Evolutionary conservation across 2,113 vertebrate genomes (phyloP).

Genomic region (Chrysochloris asiatica): DNA sequence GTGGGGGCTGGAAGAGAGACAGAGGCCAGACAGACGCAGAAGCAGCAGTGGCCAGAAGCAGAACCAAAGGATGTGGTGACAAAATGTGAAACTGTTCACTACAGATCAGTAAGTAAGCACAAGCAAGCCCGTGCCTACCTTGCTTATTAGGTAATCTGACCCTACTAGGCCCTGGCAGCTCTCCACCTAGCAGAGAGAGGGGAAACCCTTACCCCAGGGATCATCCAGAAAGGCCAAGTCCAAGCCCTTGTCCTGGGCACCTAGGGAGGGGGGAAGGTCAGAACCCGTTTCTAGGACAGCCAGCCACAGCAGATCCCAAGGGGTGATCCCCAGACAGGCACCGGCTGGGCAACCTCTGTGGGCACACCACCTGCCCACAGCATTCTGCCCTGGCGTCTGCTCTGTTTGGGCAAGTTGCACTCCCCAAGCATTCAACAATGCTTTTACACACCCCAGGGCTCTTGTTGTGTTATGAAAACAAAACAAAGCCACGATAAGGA

Average conservation of each 20-base stretch:
- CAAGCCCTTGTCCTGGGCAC: not conserved
- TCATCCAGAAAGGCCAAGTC: not conserved
- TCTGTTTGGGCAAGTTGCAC: slow-evolving; percentile 77
- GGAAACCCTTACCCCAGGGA: not conserved
- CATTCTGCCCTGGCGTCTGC: slow-evolving; percentile 57
- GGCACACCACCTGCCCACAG: slow-evolving; percentile 71
- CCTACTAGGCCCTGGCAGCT: not conserved
- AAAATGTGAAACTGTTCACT: not conserved
- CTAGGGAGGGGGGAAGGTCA: not conserved
- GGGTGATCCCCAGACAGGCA: slow-evolving; percentile 27
- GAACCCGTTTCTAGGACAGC: not conserved
- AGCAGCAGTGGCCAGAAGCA: no score
- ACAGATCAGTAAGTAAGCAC: not conserved
- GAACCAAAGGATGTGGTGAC: no score
- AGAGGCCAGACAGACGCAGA: no score
- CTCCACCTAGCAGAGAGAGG: not conserved
- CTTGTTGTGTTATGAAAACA: slow-evolving; percentile 74
- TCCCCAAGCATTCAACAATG: slow-evolving; percentile 62
- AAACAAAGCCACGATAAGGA: slow-evolving; percentile 54
- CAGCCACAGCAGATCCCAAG: not conserved
- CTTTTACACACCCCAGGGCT: slow-evolving; percentile 75
- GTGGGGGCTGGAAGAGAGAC: no score
- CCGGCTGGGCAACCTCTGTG: slow-evolving; percentile 54
- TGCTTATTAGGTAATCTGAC: not conserved
- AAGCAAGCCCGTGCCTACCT: not conserved